Conservation (phyloP, 2,888 invertebrate species). For the Athalia rosae region DNA sequence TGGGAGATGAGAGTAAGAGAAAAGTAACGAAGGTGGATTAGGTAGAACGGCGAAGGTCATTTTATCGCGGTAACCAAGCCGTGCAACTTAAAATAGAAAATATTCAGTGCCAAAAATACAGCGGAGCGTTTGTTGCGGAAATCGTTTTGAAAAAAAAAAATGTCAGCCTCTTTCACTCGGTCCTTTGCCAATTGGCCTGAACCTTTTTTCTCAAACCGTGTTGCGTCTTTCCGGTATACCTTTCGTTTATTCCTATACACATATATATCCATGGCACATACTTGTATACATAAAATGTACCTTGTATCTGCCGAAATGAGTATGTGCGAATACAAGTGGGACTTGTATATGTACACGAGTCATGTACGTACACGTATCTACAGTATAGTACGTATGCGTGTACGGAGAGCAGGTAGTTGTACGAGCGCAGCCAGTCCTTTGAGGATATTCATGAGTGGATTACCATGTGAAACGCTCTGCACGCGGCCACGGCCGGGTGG, state of each 20-base stretch:
- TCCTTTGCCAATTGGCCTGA: too few species aligned
- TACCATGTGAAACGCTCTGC: slow-evolving; percentile 69
- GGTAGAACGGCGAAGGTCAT: slow-evolving; percentile 4
- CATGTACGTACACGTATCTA: not conserved
- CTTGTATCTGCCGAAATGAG: too few species aligned
- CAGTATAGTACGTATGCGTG: not conserved
- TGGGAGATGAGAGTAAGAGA: too few species aligned
- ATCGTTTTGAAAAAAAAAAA: too few species aligned
- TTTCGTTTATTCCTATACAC: not conserved
- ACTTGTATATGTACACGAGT: not conserved
- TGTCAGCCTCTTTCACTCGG: too few species aligned
- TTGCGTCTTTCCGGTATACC: slow-evolving; percentile 24
- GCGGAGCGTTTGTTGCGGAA: too few species aligned
- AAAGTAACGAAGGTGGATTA: too few species aligned
- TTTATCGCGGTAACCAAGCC: slow-evolving; percentile 21
- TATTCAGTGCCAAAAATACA: not conserved
- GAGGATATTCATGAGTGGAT: slow-evolving; percentile 70
- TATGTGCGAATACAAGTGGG: too few species aligned
- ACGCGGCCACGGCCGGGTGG: slow-evolving; percentile 47
- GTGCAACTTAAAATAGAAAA: slow-evolving; percentile 10
- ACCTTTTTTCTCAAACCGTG: not conserved
- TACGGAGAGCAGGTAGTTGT: slow-evolving; percentile 6
- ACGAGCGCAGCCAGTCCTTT: slow-evolving; percentile 55
- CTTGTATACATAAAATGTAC: too few species aligned
- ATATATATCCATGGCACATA: too few species aligned